Conservation (phyloP, 2,888 invertebrate genomes). For the Yponomeuta evonymella region DNA sequence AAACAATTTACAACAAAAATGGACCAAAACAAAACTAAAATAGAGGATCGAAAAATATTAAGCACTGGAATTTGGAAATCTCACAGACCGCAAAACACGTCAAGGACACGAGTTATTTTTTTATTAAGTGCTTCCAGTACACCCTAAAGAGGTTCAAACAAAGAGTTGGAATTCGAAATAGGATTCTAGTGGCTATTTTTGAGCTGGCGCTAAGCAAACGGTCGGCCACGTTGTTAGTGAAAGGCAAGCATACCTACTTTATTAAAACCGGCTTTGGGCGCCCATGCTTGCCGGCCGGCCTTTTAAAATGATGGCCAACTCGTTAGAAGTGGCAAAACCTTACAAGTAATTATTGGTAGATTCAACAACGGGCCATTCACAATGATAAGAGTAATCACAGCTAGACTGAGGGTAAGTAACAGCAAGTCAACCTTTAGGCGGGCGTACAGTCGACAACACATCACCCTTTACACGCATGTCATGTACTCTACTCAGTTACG, state of each 20-base stretch:
- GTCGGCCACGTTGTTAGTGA: neutral
- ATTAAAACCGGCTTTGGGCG: neutral
- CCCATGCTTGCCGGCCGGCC: neutral
- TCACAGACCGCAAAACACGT: neutral
- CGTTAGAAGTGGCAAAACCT: too few species aligned
- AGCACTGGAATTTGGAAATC: neutral
- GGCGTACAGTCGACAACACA: too few species aligned
- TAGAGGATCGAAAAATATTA: neutral
- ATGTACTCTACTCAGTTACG: too few species aligned
- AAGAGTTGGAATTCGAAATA: neutral
- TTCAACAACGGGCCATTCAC: too few species aligned
- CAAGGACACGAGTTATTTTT: neutral
- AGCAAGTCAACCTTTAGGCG: too few species aligned
- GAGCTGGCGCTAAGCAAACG: neutral
- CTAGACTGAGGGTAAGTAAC: too few species aligned
- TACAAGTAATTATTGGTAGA: too few species aligned
- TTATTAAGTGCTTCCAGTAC: neutral
- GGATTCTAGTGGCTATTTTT: neutral
- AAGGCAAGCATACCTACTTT: neutral
- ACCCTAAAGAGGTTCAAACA: neutral
- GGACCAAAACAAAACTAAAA: neutral
- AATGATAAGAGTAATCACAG: too few species aligned
- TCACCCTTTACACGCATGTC: too few species aligned
- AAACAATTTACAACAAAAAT: constrained; percentile 23
- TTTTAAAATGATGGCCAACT: neutral